These are phyloP conservation scores for Brachypodius melanocephalos DNA, from an alignment of 2,113 vertebrate genomes.

Conservation along the genomic window DNA sequence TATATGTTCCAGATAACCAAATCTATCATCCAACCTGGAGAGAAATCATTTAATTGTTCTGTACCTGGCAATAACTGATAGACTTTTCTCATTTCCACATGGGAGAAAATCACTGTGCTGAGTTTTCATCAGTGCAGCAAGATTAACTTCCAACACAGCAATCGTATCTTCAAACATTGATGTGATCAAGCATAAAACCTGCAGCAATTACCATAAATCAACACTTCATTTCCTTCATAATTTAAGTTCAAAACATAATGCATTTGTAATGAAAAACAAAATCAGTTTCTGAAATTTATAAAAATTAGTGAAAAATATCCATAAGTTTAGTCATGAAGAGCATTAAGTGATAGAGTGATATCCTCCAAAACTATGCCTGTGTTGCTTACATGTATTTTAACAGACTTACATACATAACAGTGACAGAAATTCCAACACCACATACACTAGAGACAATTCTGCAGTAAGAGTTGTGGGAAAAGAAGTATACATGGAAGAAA, in stretches of 20 bases:
- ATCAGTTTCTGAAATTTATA: not conserved
- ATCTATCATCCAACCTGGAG: not conserved
- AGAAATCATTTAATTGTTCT: not conserved
- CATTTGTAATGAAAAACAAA: not conserved
- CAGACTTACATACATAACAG: not conserved
- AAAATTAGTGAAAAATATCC: not conserved
- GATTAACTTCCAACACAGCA: constrained; percentile 73
- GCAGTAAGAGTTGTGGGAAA: not conserved
- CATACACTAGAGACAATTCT: not conserved
- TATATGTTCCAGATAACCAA: not conserved
- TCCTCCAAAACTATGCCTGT: not conserved
- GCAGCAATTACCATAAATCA: not conserved
- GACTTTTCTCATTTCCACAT: not conserved
- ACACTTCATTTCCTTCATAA: not conserved
- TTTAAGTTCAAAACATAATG: not conserved
- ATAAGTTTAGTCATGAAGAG: not conserved
- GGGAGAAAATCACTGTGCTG: not conserved
- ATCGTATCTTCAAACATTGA: constrained; percentile 79
- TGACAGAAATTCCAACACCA: not conserved
- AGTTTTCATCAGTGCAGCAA: not conserved
- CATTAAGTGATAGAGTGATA: not conserved
- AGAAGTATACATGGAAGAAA: not conserved
- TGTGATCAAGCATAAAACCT: constrained; percentile 80
- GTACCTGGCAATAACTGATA: constrained; percentile 84
- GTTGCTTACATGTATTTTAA: not conserved